A percentile compares a stretch with the other conserved stretches of the same genome.
Evolutionary conservation across 2,797 vertebrate species (phyloP).

Genomic region (Acanthornis magna): DNA sequence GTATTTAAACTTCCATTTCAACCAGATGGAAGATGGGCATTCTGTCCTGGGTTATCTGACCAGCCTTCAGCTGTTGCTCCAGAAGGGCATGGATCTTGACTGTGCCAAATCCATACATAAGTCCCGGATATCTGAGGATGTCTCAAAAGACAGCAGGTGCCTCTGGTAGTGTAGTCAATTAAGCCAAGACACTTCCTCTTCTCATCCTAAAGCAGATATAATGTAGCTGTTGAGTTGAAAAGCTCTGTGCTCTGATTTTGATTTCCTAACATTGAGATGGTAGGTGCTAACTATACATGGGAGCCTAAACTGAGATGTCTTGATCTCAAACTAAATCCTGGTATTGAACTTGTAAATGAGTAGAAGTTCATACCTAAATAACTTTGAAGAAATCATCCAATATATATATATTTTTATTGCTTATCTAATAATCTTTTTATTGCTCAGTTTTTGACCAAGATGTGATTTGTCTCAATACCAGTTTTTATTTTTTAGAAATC

Average conservation of each 20-base stretch:
- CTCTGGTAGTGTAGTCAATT: neutral
- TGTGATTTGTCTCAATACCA: neutral
- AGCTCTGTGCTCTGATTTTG: neutral
- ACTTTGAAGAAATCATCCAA: neutral
- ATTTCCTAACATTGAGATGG: neutral
- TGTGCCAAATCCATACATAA: neutral
- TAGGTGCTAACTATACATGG: rapidly evolving
- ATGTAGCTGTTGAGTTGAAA: neutral
- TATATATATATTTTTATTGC: neutral
- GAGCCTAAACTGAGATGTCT: neutral
- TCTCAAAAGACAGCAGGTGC: neutral
- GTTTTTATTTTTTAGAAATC: neutral
- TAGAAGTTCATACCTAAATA: neutral
- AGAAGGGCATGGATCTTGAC: neutral
- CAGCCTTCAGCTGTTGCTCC: neutral
- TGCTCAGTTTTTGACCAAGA: neutral
- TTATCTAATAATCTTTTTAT: neutral
- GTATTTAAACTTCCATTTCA: neutral
- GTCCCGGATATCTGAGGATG: neutral
- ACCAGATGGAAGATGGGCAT: neutral
- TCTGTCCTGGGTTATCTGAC: neutral
- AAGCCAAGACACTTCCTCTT: neutral
- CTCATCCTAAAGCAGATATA: neutral
- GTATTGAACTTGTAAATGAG: neutral
- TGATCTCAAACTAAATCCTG: neutral